Evolutionary conservation across 1,140 invertebrate genomes (phyloP).

Genomic region (Brachionus rotundiformis): DNA sequence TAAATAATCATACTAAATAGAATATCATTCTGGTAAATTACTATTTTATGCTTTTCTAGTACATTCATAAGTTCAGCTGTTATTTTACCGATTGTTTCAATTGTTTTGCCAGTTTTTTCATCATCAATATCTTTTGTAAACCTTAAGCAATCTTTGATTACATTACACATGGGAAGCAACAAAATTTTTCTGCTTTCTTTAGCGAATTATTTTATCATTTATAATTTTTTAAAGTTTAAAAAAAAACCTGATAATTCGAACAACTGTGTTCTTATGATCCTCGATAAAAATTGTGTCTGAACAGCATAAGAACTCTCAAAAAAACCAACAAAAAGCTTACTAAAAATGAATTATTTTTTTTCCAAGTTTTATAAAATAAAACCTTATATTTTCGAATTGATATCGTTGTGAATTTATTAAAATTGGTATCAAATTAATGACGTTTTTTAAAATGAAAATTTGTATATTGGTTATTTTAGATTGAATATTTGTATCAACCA

Average conservation of each 20-base stretch:
- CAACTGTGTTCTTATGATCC: constrained; percentile 1
- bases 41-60: constrained; percentile 31
- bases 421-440: constrained; percentile 26
- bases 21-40: too few species aligned
- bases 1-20: too few species aligned
- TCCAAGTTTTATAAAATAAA: too few species aligned
- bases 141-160: not conserved
- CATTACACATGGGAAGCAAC: not conserved
- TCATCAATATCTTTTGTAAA: not conserved
- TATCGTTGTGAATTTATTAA: constrained; percentile 23
- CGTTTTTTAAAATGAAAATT: constrained; percentile 35
- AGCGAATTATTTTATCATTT: not conserved
- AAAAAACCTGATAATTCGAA: constrained; percentile 1
- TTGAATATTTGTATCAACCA: not conserved
- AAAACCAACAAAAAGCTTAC: constrained; percentile 19
- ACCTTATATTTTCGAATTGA: constrained; percentile 7
- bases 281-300: constrained; percentile 27
- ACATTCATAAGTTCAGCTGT: constrained; percentile 29
- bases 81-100: constrained; percentile 22
- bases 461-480: constrained; percentile 30
- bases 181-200: constrained; percentile 12
- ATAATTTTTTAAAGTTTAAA: not conserved
- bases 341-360: not conserved
- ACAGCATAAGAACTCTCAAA: constrained; percentile 8
- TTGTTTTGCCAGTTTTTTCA: not conserved